These are phyloP conservation scores for Cryptophagus acutangulus DNA, from an alignment of 2,888 invertebrate species.

Conservation along the genomic window DNA sequence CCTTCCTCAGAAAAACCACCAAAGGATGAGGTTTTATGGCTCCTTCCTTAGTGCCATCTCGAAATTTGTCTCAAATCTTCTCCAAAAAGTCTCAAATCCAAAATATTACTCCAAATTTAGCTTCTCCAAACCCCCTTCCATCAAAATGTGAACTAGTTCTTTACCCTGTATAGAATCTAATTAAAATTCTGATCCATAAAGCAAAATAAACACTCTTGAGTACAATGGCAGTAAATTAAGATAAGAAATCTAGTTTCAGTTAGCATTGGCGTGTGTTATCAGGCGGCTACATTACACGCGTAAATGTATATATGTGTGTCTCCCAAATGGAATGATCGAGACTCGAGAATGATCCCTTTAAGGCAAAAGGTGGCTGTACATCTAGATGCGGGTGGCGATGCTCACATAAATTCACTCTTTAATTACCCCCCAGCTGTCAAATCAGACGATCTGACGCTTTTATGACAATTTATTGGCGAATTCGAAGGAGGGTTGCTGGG, in stretches of 20 bases:
- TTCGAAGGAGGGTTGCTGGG: slow-evolving; percentile 54
- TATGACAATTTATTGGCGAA: slow-evolving; percentile 60
- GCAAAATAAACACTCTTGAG: slow-evolving; percentile 25
- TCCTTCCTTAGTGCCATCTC: no score
- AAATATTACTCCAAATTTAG: no score
- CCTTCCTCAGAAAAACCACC: no score
- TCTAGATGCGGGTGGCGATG: slow-evolving; percentile 46
- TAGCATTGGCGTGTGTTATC: slow-evolving; percentile 18
- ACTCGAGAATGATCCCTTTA: slow-evolving; percentile 29
- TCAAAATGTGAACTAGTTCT: no score
- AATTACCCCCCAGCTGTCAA: slow-evolving; percentile 57
- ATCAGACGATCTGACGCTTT: slow-evolving; percentile 70
- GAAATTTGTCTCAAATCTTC: no score
- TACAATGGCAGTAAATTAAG: slow-evolving; percentile 36
- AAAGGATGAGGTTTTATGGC: no score
- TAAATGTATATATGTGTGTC: slow-evolving; percentile 9
- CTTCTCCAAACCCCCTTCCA: no score
- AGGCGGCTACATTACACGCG: slow-evolving; percentile 9
- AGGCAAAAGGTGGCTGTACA: slow-evolving; percentile 23
- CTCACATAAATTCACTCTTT: slow-evolving; percentile 50
- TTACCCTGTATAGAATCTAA: no score
- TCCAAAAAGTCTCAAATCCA: no score
- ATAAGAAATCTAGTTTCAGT: slow-evolving; percentile 30
- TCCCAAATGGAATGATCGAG: slow-evolving; percentile 19
- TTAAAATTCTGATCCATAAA: no score